phyloP scores from a whole-genome alignment of 2,797 vertebrate species.

The Manis javanica region DNA sequence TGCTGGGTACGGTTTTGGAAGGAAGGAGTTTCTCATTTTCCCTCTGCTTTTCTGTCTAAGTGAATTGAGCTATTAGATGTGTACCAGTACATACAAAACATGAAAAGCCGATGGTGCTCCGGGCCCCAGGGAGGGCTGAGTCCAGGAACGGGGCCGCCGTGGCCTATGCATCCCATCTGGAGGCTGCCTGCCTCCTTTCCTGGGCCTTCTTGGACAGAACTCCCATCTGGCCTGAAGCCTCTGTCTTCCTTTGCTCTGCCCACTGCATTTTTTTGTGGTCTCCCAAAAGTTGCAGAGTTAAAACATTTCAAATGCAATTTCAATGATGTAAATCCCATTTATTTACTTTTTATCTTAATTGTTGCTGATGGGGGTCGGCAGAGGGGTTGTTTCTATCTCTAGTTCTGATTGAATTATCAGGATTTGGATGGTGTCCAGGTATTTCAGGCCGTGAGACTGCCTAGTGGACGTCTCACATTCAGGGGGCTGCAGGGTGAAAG shows the following conservation, averaged over 20 bases:
- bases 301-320: constrained; percentile 71
- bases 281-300: constrained; percentile 33
- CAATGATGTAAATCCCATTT: constrained; percentile 80
- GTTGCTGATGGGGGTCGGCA: constrained; percentile 73
- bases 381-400: constrained; percentile 77
- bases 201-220: constrained; percentile 26
- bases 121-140: constrained; percentile 55
- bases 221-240: not conserved
- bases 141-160: constrained; percentile 47
- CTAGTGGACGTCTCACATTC: rapidly evolving
- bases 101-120: constrained; percentile 41
- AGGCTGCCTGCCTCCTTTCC: constrained; percentile 58
- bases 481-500: rapidly evolving
- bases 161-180: constrained; percentile 64
- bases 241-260: constrained; percentile 14
- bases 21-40: constrained; percentile 72
- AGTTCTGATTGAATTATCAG: constrained; percentile 66
- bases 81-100: constrained; percentile 65
- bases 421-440: constrained; percentile 56
- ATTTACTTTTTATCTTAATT: constrained; percentile 78
- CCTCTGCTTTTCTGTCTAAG: constrained; percentile 61
- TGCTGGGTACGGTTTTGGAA: constrained; percentile 71
- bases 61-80: constrained; percentile 78
- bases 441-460: not conserved
- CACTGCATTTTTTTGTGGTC: constrained; percentile 52